Base-by-base conservation (phyloP, 2,888 invertebrate species). In the Hyposoter dolosus region DNA sequence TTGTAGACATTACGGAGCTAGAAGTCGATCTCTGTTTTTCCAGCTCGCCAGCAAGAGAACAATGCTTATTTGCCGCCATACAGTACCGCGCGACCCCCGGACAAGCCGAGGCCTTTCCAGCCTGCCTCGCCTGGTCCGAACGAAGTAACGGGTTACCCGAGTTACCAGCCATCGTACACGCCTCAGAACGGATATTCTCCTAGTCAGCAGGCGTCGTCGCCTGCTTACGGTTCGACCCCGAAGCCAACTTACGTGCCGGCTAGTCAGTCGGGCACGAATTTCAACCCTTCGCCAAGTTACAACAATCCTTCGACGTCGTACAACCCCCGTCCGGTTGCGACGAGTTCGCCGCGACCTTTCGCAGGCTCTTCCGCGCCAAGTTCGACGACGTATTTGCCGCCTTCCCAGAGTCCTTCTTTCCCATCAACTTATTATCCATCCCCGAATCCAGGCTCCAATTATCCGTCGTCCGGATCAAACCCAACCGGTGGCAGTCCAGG, bases 21-120 rank as follows among this genome's bases (percentile, higher is more conserved):
- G 4, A 63, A 15, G 32, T 45, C 17, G n/a, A 75, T 75, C 19
- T 66, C 32, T 60, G n/a, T 68, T 78, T 84, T 95, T 94, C 88
- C 95, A 97, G 97, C 96, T 93, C 96, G 97, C 6, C 86, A 86
- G 28, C 97, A 97, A 91, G 93, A 94, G 12, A 88, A 87, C 35
- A 92, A 92, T 43, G 92, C 89, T 0, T 95, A 96, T 93, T 93
- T 96, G 35, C 96, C 96, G 12, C 96, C 96, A 86, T 95, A 95
- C 83, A 95, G 95, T 85, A 95, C 95, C 83, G 93, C 93, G 56
- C 90, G 94, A 65, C 93, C 93, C 19, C 96, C 96, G 1, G 96
- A 97, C 90, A 96, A 95, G 91, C 97, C 97, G n/a, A 94, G 97
- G 88, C 97, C 97, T 0, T 97, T 97, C 92, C 96, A 96, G 92